A percentile compares a stretch with the other conserved stretches of the same genome.
These are phyloP conservation scores for Phataginus tetradactyla DNA, from an alignment of 2,797 vertebrate genomes.

Conservation along the genomic window DNA sequence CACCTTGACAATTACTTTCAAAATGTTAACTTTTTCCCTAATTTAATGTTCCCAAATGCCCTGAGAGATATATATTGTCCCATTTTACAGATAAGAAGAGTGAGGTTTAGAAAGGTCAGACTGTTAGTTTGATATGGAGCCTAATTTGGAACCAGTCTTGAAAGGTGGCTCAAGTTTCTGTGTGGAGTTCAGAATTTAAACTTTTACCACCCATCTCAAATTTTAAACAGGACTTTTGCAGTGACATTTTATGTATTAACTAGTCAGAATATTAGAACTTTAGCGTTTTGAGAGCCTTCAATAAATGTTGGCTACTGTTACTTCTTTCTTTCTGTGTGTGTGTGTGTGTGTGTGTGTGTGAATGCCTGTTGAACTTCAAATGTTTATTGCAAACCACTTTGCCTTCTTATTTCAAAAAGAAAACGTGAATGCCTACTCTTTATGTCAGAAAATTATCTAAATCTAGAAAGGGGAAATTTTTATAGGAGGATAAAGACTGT, in stretches of 20 bases:
- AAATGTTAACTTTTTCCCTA: background rate
- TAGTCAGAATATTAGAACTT: background rate
- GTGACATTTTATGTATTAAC: background rate
- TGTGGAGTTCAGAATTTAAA: background rate
- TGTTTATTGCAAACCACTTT: slow-evolving; percentile 58
- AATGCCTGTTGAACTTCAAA: slow-evolving; percentile 1
- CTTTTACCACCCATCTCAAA: background rate
- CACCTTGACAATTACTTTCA: background rate
- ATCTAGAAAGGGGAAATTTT: slow-evolving; percentile 52
- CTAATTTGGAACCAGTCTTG: background rate
- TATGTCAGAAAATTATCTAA: slow-evolving; percentile 61
- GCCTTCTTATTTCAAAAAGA: slow-evolving; percentile 64
- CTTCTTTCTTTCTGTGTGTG: background rate
- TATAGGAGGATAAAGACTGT: slow-evolving; percentile 38
- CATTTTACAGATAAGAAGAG: background rate
- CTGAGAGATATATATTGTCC: background rate
- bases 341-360: background rate
- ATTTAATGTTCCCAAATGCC: background rate
- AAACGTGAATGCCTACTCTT: slow-evolving; percentile 19
- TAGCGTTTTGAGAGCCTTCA: background rate
- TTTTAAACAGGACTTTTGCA: background rate
- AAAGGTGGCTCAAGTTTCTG: background rate
- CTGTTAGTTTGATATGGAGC: background rate
- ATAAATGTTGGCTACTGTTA: background rate
- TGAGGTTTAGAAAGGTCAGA: background rate